Evolutionary conservation across 2,888 invertebrate genomes (phyloP).

Genomic region (Tuberolachnus salignus): DNA sequence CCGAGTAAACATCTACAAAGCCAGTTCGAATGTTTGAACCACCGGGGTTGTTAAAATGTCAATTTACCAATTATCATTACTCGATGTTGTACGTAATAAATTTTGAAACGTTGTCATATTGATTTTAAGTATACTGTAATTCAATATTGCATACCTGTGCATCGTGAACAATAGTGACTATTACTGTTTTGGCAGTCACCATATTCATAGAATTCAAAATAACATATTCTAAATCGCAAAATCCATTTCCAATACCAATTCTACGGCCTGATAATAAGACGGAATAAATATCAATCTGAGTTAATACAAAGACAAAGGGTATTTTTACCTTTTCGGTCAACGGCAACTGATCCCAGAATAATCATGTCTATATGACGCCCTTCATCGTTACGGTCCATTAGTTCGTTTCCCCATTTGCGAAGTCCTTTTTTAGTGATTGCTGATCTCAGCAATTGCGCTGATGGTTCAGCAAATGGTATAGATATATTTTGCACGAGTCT

Average conservation of each 20-base stretch:
- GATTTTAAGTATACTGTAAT: too few relatives aligned
- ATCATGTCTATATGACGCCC: constrained; percentile 75
- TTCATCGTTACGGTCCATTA: constrained; percentile 69
- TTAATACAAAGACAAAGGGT: too few relatives aligned
- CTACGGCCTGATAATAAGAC: constrained; percentile 68
- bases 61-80: too few relatives aligned
- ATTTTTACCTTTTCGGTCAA: constrained; percentile 72
- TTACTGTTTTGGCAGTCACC: constrained; percentile 74
- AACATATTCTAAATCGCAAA: constrained; percentile 83
- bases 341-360: constrained; percentile 84
- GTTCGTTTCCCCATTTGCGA: constrained; percentile 71
- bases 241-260: constrained; percentile 87
- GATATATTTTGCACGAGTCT: constrained; percentile 77
- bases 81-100: too few relatives aligned
- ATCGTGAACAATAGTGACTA: constrained; percentile 84
- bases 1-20: too few relatives aligned
- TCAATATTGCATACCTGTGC: constrained; percentile 71
- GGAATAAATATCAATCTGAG: neutral
- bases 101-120: too few relatives aligned
- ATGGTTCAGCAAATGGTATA: constrained; percentile 69
- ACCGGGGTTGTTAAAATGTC: too few relatives aligned
- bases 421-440: constrained; percentile 71
- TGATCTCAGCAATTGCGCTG: constrained; percentile 67
- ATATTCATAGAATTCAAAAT: constrained; percentile 80
- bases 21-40: too few relatives aligned